Base-by-base conservation (phyloP, 2,888 invertebrate species). In the Hirudinaria manillensis region DNA sequence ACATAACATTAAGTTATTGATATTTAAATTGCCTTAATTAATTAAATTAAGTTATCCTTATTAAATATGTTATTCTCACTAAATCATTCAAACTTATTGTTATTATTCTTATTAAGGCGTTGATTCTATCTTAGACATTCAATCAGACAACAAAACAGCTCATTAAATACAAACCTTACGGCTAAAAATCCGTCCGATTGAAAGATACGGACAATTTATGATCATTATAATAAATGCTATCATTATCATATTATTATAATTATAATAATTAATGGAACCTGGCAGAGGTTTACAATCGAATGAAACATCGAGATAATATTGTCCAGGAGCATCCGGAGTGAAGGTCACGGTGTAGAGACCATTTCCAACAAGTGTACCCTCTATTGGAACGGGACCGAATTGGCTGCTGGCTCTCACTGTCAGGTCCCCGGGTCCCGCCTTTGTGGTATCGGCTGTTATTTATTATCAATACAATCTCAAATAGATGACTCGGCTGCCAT, bases 341-440 rank as follows among this genome's bases (percentile, higher is more conserved):
- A 95, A 97, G 0, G 92, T 91, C 75, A 95, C 92, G 78, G 91
- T 90, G 89, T 93, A 95, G 79, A 93, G 80, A 1, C 93, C 91
- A 45, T 85, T 83, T 38, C 79, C 78, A 24, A 82, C 78, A 71
- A 80, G 77, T 67, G 82, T 81, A 10, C 84, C 84, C 16, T 82
- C 95, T 88, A 99, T 98, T 70, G 98, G 98, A 78, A 99, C 94
- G 88, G 96, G 94, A 80, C 98, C 98, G 6, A n/a, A 16, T 13
- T 24, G 27, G 87, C 97, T 95, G 86, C 98, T 98, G 84, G 99
- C 96, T 82, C 96, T 96, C 83, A 99, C 98, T 89, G 99, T 98
- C 83, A 99, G 88, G 87, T 98, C 97, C 72, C 99, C 99, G 88
- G 98, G 97, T 66, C 99, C 99, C 73, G 98, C 98, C 83, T 94